Evolutionary conservation across 2,113 vertebrate genomes (phyloP).

Genomic region (Acinonyx jubatus): DNA sequence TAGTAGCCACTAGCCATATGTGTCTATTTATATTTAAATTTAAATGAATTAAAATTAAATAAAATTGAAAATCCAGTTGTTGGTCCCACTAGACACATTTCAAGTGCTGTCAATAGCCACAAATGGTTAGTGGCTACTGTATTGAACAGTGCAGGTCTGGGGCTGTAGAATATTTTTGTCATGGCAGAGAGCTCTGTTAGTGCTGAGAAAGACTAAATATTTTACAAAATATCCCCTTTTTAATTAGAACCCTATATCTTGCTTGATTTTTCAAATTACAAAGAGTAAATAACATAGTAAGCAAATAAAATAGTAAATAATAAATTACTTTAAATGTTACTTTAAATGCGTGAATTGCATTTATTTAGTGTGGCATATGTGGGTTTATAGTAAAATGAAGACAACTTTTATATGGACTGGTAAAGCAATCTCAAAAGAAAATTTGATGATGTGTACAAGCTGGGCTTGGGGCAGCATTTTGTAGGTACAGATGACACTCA

Average conservation of each 20-base stretch:
- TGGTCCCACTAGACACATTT: background rate
- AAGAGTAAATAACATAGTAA: background rate
- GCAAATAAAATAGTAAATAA: background rate
- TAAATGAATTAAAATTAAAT: slow-evolving; percentile 43
- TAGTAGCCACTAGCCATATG: background rate
- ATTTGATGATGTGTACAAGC: background rate
- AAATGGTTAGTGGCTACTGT: background rate
- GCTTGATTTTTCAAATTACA: background rate
- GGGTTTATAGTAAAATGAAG: background rate
- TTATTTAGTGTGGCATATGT: background rate
- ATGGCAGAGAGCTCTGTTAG: background rate
- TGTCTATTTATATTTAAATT: slow-evolving; percentile 22
- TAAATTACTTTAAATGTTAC: background rate
- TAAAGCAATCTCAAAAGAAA: background rate
- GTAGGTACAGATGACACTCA: background rate
- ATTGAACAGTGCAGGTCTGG: background rate
- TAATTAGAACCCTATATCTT: background rate
- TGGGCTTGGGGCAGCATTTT: background rate
- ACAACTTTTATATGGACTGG: background rate
- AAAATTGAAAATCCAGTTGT: background rate
- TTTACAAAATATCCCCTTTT: background rate
- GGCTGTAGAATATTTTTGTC: background rate
- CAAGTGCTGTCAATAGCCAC: background rate
- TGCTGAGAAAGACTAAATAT: background rate
- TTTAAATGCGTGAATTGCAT: background rate